Evolutionary conservation across 1,140 invertebrate genomes (phyloP).

Genomic region (Bombus superbus): DNA sequence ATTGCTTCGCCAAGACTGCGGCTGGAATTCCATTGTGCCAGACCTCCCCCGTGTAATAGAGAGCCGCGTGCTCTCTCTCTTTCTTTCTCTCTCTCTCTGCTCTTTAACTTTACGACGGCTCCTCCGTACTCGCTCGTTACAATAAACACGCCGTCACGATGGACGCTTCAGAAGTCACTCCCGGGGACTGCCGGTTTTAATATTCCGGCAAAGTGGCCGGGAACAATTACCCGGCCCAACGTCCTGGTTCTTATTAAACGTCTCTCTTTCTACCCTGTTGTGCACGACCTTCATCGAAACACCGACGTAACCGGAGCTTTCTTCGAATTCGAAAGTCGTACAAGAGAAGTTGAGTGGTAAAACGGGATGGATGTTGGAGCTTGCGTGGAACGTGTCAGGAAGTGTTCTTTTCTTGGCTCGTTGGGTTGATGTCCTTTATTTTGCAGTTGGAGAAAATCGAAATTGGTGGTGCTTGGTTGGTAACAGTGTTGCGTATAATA

Average conservation of each 20-base stretch:
- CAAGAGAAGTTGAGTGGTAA: too few species aligned
- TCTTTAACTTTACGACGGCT: slow-evolving; percentile 67
- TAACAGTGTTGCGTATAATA: not conserved
- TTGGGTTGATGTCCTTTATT: not conserved
- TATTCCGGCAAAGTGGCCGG: slow-evolving; percentile 64
- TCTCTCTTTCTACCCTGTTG: not conserved
- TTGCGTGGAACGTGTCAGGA: not conserved
- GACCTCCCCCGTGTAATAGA: slow-evolving; percentile 58
- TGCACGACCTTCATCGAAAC: not conserved
- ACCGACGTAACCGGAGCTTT: not conserved
- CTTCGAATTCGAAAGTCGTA: not conserved
- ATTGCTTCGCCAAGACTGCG: slow-evolving; percentile 51
- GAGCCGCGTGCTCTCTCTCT: slow-evolving; percentile 3
- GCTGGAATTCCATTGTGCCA: slow-evolving; percentile 62
- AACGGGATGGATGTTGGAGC: not conserved
- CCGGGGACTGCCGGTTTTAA: slow-evolving; percentile 59
- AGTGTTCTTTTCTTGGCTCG: not conserved
- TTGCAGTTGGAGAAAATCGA: not conserved
- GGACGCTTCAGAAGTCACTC: slow-evolving; percentile 62
- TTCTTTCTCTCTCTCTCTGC: not conserved
- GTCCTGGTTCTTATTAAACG: slow-evolving; percentile 52
- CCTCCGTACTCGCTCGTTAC: slow-evolving; percentile 63
- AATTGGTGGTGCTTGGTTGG: not conserved
- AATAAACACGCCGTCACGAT: slow-evolving; percentile 66
- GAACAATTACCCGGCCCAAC: slow-evolving; percentile 61